Percentiles rank a stretch among this genome's conserved stretches.
Conservation (phyloP, 2,888 invertebrate genomes). For the Cinara cedri region DNA sequence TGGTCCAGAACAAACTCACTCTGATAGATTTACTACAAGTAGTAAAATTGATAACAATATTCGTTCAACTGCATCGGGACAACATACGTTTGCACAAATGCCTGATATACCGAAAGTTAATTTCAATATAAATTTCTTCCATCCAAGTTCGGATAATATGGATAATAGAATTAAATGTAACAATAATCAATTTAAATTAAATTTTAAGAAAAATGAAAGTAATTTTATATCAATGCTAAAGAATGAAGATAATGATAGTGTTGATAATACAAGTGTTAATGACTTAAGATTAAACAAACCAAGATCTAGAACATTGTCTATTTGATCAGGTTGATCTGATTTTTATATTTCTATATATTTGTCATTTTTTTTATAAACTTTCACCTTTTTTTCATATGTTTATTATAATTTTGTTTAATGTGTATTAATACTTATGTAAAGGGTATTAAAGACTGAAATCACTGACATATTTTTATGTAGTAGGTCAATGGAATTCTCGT, state of each 20-base stretch:
- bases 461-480: neutral
- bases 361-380: neutral
- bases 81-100: neutral
- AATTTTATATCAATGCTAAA: constrained; percentile 32
- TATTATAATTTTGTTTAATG: neutral
- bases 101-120: constrained; percentile 9
- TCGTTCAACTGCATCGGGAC: neutral
- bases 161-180: neutral
- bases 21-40: neutral
- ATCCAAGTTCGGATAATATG: neutral
- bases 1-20: neutral
- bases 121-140: constrained; percentile 23
- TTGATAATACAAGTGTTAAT: constrained; percentile 9
- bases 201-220: neutral
- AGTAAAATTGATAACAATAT: neutral
- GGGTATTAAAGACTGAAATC: neutral
- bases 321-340: constrained; percentile 7
- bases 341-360: neutral
- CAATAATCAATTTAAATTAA: neutral
- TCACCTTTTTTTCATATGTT: no score
- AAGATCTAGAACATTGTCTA: constrained; percentile 22
- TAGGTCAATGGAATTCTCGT: neutral
- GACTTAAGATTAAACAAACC: neutral
- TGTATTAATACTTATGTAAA: neutral
- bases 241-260: constrained; percentile 25